Evolutionary conservation across 1,140 invertebrate genomes (phyloP), one percentile per base, ranked within the genome.

Genomic region (Drosophila erecta): DNA sequence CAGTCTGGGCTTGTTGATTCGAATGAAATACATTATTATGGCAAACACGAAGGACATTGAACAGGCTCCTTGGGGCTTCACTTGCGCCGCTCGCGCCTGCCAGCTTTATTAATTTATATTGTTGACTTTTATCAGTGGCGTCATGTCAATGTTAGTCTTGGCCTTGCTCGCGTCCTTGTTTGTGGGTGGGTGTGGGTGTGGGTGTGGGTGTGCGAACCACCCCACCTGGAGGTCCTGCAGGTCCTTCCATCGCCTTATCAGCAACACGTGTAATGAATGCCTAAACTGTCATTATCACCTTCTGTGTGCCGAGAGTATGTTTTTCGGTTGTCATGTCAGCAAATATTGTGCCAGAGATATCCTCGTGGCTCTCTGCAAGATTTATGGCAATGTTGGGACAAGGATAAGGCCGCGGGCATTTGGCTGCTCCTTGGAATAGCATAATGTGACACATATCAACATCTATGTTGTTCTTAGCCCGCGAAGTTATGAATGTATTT

Each of bases 211-310:
- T 35, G 20, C 27, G 35, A 27, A 24, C 37, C 60, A 41, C 24
- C 46, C 22, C 47, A 50, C 47, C 47, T 50, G 47, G n/a, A 0
- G 46, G 46, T n/a, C 14, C 47, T 30, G 12, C 5, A 14, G 37
- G 37, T 38, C 37, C 37, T 38, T 12, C 37, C 14, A 14, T 15
- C 64, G 60, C 57, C 74, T 81, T 90, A 90, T 90, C 86, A 86
- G 86, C 81, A 90, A 90, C 87, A 90, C 87, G 87, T 90, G 87
- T 90, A 90, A 90, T 90, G 87, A 83, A 86, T 90, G 86, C 87
- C 86, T 86, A 86, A 90, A 90, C 81, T 90, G 79, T 80, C 87
- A 90, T 90, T 86, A 90, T 90, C 87, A 90, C 87, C 87, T 90
- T 72, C 70, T 57, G 69, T 76, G 59, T 59, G 74, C 55, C 37